Base-by-base conservation (phyloP, 2,113 vertebrate species). In the Microtus oregoni region DNA sequence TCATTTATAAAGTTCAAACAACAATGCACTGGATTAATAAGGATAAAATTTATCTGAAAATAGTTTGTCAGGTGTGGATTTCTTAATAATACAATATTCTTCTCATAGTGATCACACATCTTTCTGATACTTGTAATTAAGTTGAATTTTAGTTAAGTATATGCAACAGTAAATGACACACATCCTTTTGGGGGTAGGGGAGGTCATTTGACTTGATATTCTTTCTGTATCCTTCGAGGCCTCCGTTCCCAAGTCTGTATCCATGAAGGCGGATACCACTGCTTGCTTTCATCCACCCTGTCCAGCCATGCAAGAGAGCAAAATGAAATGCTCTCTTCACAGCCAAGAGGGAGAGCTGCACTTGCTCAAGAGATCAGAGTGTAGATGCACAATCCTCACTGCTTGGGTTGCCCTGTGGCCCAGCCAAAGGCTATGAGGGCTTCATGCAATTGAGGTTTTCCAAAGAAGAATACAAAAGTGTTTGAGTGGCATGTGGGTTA, bases 121-220 rank as follows among this genome's bases (percentile, higher is more conserved):
- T 93, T 95, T 93, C n/a, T 89, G 89, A 79, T 79, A 78, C 67
- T 94, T 86, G 72, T 15, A 88, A 3, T 52, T 72, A 30, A 75
- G 61, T 13, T 91, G 86, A 96, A 72, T 89, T 92, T 86, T 82
- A 91, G 10, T 78, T 93, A 92, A 67, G 70, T 77, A 77, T n/a
- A 70, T 65, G 38, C 90, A 89, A 91, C 35, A 41, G 63, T 67
- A 86, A 95, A 91, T 78, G 75, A 91, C 47, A 78, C 24, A 70
- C 83, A 38, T 41, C 6, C 4, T 83, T 94, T 61, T 9, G 3
- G 9, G 7, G 24, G 24, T 4, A 65, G 61, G 0, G 38, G 30
- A 86, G 12, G n/a, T 47, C 65, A 78, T 73, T 89, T 92, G 15
- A 32, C 61, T 83, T 89, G 30, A 26, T 76, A 79, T 73, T 89